These are phyloP conservation scores for Connochaetes taurinus DNA, from an alignment of 2,113 vertebrate species.

Conservation along the genomic window DNA sequence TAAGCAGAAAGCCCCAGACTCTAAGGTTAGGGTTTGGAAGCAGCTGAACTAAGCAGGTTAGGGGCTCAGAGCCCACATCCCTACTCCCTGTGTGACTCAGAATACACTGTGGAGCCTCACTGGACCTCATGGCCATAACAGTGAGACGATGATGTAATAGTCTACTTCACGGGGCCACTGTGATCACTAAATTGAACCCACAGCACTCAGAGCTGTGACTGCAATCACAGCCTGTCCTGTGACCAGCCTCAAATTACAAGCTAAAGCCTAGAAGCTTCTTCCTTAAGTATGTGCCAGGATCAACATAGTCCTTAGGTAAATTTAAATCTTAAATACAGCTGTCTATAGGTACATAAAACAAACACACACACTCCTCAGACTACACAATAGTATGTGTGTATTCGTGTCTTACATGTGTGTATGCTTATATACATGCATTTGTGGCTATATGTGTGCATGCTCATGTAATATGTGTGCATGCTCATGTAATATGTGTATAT, in stretches of 20 bases:
- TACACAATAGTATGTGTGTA: accelerated
- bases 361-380: too few species aligned
- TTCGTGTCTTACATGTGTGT: accelerated
- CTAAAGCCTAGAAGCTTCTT: neutral
- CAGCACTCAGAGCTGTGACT: neutral
- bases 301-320: neutral
- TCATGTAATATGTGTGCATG: neutral
- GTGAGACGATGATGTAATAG: accelerated
- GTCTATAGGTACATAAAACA: neutral
- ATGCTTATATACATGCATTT: neutral
- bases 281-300: neutral
- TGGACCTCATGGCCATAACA: accelerated
- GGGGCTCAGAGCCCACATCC: neutral
- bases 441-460: neutral
- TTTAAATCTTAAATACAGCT: too few species aligned
- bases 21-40: neutral
- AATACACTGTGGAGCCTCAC: too few species aligned
- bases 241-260: neutral
- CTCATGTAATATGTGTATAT: neutral
- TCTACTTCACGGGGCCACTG: too few species aligned
- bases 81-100: accelerated
- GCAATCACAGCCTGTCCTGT: accelerated
- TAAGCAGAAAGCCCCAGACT: neutral
- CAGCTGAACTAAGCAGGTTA: neutral
- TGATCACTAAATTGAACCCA: accelerated